A percentile compares a stretch with the other conserved stretches of the same genome.
Conservation (phyloP, 2,113 vertebrate genomes). For the Anhinga rufa region DNA sequence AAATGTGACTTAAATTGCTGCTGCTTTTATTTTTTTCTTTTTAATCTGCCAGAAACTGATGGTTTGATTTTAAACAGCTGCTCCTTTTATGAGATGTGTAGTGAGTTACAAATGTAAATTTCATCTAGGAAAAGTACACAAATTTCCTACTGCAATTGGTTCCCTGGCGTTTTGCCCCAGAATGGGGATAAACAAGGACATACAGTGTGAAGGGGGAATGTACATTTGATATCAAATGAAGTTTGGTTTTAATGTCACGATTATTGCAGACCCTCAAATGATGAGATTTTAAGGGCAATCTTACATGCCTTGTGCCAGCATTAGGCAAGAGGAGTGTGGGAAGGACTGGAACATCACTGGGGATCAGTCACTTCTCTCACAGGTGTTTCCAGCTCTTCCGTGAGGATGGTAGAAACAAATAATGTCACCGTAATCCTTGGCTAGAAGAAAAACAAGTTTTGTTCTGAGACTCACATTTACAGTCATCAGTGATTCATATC, state of each 20-base stretch:
- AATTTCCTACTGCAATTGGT: neutral
- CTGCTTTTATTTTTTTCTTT: neutral
- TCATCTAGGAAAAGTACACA: neutral
- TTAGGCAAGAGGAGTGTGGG: neutral
- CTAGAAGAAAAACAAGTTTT: neutral
- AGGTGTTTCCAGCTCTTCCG: neutral
- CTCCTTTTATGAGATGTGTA: neutral
- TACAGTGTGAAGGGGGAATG: neutral
- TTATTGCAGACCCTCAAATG: neutral
- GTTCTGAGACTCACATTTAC: neutral
- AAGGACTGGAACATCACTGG: neutral
- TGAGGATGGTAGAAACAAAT: neutral
- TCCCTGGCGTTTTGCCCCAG: neutral
- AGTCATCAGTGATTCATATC: neutral
- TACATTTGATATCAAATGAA: neutral
- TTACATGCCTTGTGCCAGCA: rapidly evolving
- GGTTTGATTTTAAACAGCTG: neutral
- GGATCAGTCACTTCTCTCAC: neutral
- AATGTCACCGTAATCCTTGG: neutral
- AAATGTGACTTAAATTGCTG: neutral
- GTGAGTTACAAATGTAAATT: conserved; percentile 10
- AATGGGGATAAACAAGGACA: neutral
- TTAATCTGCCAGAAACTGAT: neutral
- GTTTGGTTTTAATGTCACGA: neutral
- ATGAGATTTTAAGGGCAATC: neutral